Conservation (phyloP, 2,797 vertebrate genomes). For the Bryconaethiops microstoma region DNA sequence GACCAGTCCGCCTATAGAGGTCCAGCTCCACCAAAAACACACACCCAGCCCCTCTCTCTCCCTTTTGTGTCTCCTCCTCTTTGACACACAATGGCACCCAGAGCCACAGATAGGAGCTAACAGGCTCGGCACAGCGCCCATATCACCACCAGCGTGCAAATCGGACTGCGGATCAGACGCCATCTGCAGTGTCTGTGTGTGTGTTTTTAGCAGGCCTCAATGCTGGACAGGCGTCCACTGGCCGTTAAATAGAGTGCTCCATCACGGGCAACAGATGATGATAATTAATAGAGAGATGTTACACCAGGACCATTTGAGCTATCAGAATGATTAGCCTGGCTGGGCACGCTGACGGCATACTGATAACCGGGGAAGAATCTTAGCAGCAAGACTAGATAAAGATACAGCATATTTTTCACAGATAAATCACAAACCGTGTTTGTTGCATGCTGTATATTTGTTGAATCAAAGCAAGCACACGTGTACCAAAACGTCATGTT, state of each 20-base stretch:
- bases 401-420: background rate
- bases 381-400: background rate
- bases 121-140: conserved; percentile 49
- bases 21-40: conserved; percentile 15
- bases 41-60: background rate
- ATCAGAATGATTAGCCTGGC: conserved; percentile 34
- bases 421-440: background rate
- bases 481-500: no score
- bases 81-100: conserved; percentile 54
- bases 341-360: background rate
- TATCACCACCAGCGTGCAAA: conserved; percentile 48
- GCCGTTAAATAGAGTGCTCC: conserved; percentile 43
- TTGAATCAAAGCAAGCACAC: background rate
- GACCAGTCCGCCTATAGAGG: conserved; percentile 30
- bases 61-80: conserved; percentile 28
- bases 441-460: background rate
- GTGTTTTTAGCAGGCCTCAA: conserved; percentile 26
- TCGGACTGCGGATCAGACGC: conserved; percentile 49
- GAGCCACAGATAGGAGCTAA: conserved; percentile 55
- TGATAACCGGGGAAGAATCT: background rate
- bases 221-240: conserved; percentile 6
- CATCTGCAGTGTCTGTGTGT: conserved; percentile 51
- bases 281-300: conserved; percentile 53
- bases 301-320: conserved; percentile 38
- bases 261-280: conserved; percentile 49